Evolutionary conservation across 2,888 invertebrate genomes (phyloP).

Genomic region (Tenthredo mesomela): DNA sequence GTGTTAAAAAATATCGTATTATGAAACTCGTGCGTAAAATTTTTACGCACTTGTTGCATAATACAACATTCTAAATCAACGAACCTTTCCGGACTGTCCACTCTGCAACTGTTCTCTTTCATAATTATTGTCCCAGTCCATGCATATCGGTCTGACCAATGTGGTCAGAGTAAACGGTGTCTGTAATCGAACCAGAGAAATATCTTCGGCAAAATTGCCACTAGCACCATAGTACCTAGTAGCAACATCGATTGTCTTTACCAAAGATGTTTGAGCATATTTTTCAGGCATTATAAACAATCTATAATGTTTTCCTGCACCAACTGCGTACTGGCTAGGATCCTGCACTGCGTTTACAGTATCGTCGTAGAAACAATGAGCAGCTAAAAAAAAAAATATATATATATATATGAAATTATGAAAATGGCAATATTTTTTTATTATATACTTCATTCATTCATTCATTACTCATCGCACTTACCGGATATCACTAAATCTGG

Average conservation of each 20-base stretch:
- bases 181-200: conserved; percentile 61
- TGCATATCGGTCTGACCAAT: conserved; percentile 61
- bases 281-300: conserved; percentile 62
- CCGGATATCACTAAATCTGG: conserved; percentile 64
- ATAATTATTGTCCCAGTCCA: conserved; percentile 64
- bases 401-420: background rate
- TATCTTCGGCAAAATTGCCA: conserved; percentile 65
- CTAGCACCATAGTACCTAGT: conserved; percentile 62
- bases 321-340: conserved; percentile 60
- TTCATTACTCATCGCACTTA: conserved; percentile 52
- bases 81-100: conserved; percentile 61
- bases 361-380: conserved; percentile 68
- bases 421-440: background rate
- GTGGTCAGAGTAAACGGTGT: conserved; percentile 61
- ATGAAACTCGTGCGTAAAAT: too few relatives aligned
- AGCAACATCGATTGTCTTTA: conserved; percentile 58
- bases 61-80: too few relatives aligned
- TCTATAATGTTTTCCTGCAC: conserved; percentile 66
- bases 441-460: too few relatives aligned
- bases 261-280: conserved; percentile 60
- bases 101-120: conserved; percentile 58
- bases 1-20: too few relatives aligned
- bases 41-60: too few relatives aligned
- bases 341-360: conserved; percentile 49
- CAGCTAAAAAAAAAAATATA: conserved; percentile 61